These are phyloP conservation scores for Drosophila fungiperda DNA, from an alignment of 2,888 invertebrate species.

Conservation along the genomic window DNA sequence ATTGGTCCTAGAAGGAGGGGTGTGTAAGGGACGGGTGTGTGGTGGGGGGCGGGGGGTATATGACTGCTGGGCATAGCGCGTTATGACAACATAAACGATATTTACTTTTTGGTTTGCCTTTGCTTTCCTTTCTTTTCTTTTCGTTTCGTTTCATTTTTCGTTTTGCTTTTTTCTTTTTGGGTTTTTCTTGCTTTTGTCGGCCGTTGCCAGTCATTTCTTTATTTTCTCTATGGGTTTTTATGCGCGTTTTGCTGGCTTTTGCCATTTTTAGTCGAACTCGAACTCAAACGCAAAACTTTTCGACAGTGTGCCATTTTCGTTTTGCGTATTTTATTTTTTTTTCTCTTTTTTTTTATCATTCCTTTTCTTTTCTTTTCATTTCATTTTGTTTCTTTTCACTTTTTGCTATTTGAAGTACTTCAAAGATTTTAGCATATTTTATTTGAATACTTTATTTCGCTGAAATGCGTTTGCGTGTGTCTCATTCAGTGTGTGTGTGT, in stretches of 20 bases:
- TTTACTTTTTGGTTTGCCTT: slow-evolving; percentile 69
- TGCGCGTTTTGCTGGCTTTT: slow-evolving; percentile 60
- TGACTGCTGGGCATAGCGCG: slow-evolving; percentile 73
- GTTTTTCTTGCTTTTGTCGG: slow-evolving; percentile 22
- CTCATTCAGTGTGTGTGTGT: slow-evolving; percentile 20
- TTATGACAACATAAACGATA: slow-evolving; percentile 82
- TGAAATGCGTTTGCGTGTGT: slow-evolving; percentile 66
- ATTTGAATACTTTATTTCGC: slow-evolving; percentile 81
- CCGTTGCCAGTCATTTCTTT: slow-evolving; percentile 55
- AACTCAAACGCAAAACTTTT: slow-evolving; percentile 65
- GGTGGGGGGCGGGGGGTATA: not conserved
- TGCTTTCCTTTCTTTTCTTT: slow-evolving; percentile 12
- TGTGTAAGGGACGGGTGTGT: not conserved
- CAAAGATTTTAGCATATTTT: slow-evolving; percentile 82
- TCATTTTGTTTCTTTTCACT: slow-evolving; percentile 47
- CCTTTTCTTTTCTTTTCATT: slow-evolving; percentile 46
- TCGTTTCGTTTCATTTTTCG: not conserved
- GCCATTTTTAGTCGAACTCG: slow-evolving; percentile 43
- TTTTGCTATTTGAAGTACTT: slow-evolving; percentile 81
- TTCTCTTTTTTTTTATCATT: slow-evolving; percentile 11
- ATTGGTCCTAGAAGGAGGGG: not conserved
- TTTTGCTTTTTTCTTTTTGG: slow-evolving; percentile 10
- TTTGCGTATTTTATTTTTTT: slow-evolving; percentile 17
- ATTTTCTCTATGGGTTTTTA: slow-evolving; percentile 68
- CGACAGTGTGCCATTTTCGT: slow-evolving; percentile 61